Base-by-base conservation (phyloP, 2,888 invertebrate species). In the Mythimna pallens region DNA sequence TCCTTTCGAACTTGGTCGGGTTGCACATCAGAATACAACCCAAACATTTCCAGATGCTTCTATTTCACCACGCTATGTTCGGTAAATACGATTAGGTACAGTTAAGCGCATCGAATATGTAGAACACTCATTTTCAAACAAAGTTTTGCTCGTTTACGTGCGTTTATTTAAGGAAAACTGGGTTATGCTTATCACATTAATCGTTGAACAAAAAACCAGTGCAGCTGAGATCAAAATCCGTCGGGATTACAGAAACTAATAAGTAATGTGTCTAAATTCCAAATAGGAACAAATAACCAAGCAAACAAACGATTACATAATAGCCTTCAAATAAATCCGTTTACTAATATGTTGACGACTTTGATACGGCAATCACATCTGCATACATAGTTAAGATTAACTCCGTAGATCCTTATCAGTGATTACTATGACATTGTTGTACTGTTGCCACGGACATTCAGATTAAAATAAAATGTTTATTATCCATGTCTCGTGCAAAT, bases 1-100 rank as follows among this genome's bases (percentile, higher is more conserved):
- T 86, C 86, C 90, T 87, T 79, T 86, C 84, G 81, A 87, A 90
- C 86, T 90, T 89, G 85, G 88, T 70, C 80, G 84, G 82, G 72
- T 88, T 84, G 82, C 79, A 78, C 69, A 71, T 76, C 73, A 72
- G 67, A 61, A 34, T 77, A 70, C 36, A 76, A 82, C 65, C 55
- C 36, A 66, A 72, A 68, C 72, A 59, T 63, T 58, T 85, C 64
- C 50, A 76, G 67, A 66, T 54, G 68, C 47, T 54, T 61, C 36
- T 66, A 61, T 25, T 73, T 17, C 36, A 54, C 57, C 40, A 57
- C 34, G n/a, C 12, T 7, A 34, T 25, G 63, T 52, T 68, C 69
- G 10, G 61, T 65, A 65, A 67, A 73, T 68, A 76, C 50, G 54
- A 63, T 59, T 75, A 79, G 55, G n/a, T 73, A 75, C 59, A 47